These are phyloP conservation scores for Melanophora roralis DNA, from an alignment of 2,888 invertebrate species.

Conservation along the genomic window DNA sequence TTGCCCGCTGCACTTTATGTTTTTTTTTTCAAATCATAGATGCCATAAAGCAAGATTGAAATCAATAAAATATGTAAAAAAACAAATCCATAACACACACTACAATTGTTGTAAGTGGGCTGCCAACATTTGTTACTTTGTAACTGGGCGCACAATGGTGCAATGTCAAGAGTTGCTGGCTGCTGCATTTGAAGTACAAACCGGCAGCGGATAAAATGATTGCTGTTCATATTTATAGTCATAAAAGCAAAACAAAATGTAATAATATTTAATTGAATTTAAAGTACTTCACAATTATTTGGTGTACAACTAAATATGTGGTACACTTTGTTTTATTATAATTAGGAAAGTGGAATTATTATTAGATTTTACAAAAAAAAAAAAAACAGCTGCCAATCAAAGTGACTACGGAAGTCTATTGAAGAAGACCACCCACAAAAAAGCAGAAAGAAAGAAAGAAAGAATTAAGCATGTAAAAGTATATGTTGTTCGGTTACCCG, in stretches of 20 bases:
- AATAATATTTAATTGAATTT: slow-evolving; percentile 63
- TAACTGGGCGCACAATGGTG: not conserved
- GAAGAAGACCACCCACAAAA: not conserved
- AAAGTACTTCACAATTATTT: slow-evolving; percentile 60
- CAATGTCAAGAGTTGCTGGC: not conserved
- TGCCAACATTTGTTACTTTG: slow-evolving; percentile 34
- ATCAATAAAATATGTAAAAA: slow-evolving; percentile 35
- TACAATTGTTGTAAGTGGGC: slow-evolving; percentile 35
- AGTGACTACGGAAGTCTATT: not conserved
- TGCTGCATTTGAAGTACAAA: not conserved
- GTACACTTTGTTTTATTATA: not conserved
- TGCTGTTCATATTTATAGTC: not conserved
- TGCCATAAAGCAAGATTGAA: slow-evolving; percentile 53
- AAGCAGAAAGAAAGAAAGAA: no score
- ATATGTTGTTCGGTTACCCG: no score
- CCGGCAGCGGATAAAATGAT: slow-evolving; percentile 30
- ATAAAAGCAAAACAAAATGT: slow-evolving; percentile 14
- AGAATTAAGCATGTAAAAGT: no score
- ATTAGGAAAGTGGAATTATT: not conserved
- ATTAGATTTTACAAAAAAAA: not conserved
- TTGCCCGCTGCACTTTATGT: slow-evolving; percentile 21
- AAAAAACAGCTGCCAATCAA: not conserved
- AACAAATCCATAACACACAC: slow-evolving; percentile 38
- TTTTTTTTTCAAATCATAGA: slow-evolving; percentile 33
- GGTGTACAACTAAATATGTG: slow-evolving; percentile 30